Evolutionary conservation across 2,888 invertebrate genomes (phyloP).

Genomic region (Epinotia bilunana): DNA sequence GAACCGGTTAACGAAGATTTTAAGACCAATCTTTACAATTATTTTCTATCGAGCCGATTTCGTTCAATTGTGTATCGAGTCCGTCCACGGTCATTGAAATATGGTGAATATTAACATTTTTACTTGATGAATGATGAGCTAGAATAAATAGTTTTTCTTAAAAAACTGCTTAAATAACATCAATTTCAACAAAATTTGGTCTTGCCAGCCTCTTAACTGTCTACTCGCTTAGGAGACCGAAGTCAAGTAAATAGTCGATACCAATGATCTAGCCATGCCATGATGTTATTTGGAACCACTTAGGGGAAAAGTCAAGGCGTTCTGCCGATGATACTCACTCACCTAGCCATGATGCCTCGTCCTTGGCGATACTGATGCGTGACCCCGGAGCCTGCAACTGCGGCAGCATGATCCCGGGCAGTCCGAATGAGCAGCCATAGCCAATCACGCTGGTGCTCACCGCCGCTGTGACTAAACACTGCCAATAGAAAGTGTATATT

Average conservation of each 20-base stretch:
- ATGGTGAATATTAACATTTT: too few species aligned
- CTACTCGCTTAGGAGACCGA: too few species aligned
- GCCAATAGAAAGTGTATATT: not conserved
- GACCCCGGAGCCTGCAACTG: slow-evolving; percentile 71
- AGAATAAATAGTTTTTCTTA: too few species aligned
- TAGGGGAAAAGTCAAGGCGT: not conserved
- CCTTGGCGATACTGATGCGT: slow-evolving; percentile 60
- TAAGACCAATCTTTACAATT: too few species aligned
- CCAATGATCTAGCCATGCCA: not conserved
- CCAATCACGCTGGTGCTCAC: slow-evolving; percentile 14
- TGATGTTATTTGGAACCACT: not conserved
- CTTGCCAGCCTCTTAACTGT: too few species aligned
- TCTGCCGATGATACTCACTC: slow-evolving; percentile 23
- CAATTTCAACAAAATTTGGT: too few species aligned
- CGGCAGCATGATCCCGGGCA: slow-evolving; percentile 56
- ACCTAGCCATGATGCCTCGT: slow-evolving; percentile 83
- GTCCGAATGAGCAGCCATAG: slow-evolving; percentile 5
- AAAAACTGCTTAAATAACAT: too few species aligned
- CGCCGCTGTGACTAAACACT: slow-evolving; percentile 9
- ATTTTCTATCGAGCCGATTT: too few species aligned
- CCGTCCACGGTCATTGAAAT: too few species aligned
- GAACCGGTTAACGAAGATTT: too few species aligned
- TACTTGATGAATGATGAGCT: too few species aligned
- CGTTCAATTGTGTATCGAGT: too few species aligned
- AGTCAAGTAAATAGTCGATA: not conserved